Evolutionary conservation across 2,113 vertebrate genomes (phyloP).

Genomic region (Etia nguti): DNA sequence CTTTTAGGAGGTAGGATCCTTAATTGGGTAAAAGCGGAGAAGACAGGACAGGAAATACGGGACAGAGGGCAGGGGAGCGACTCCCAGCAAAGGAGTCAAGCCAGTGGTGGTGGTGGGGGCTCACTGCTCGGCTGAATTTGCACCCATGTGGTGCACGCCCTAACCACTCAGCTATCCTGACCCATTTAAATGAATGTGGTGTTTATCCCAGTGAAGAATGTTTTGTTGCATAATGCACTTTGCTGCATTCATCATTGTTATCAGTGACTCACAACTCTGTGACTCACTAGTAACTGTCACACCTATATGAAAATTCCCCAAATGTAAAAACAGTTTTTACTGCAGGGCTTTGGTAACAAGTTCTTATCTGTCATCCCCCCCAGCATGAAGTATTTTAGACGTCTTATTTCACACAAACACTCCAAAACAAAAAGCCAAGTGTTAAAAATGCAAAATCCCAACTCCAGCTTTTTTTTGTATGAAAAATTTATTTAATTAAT

Average conservation of each 20-base stretch:
- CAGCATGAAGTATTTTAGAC: neutral
- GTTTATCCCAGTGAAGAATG: neutral
- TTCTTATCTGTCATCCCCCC: neutral
- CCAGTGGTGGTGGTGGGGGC: neutral
- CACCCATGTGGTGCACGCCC: neutral
- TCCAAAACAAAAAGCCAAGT: neutral
- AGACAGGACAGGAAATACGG: neutral
- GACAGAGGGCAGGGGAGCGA: neutral
- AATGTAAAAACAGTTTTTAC: neutral
- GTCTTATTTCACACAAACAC: neutral
- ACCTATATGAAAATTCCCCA: neutral
- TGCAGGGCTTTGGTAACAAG: neutral
- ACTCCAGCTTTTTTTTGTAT: neutral
- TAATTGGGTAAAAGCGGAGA: neutral
- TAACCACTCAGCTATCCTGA: neutral
- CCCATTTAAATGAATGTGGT: neutral
- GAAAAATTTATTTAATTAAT: neutral
- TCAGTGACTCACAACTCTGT: conserved; percentile 25
- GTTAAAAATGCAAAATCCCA: neutral
- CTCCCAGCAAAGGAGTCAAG: neutral
- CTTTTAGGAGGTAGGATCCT: neutral
- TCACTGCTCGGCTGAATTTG: neutral
- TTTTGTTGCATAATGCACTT: neutral
- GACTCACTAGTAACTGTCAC: conserved; percentile 15
- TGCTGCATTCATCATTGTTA: conserved; percentile 4